A percentile compares a stretch with the other conserved stretches of the same genome.
phyloP scores from a whole-genome alignment of 1,140 invertebrate species.

The Drosophila nasuta region DNA sequence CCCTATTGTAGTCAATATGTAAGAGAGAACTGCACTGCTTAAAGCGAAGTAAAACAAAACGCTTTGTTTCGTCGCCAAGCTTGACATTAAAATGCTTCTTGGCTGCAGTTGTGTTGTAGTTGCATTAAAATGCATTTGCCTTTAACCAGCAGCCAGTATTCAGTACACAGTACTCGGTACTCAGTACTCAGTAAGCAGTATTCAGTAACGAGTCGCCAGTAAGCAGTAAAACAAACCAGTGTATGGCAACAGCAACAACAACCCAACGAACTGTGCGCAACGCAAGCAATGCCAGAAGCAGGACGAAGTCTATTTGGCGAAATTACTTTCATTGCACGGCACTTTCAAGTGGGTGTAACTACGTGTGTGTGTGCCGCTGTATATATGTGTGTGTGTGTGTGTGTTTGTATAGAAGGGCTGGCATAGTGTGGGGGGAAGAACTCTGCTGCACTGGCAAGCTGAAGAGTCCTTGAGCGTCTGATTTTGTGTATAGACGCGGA shows the following conservation, averaged over 20 bases:
- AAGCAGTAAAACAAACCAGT: conserved; percentile 17
- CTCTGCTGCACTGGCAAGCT: conserved; percentile 41
- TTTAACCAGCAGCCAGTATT: background rate
- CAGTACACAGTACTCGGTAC: background rate
- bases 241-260: background rate
- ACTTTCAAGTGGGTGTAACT: conserved; percentile 63
- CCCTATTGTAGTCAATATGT: no score
- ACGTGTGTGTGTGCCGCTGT: background rate
- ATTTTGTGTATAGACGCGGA: conserved; percentile 82
- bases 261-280: conserved; percentile 41
- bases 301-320: conserved; percentile 73
- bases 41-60: no score
- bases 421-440: conserved; percentile 13
- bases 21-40: no score
- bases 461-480: conserved; percentile 81
- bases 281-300: conserved; percentile 22
- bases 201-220: conserved; percentile 23
- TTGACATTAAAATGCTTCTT: background rate
- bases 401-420: conserved; percentile 6
- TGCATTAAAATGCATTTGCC: no score
- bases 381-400: background rate
- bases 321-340: conserved; percentile 82
- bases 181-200: background rate
- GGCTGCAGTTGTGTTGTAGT: background rate
- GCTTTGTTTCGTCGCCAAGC: no score